Evolutionary conservation across 2,888 invertebrate genomes (phyloP), one percentile per base, ranked within the genome.

Genomic region (Strigamia maritima): DNA sequence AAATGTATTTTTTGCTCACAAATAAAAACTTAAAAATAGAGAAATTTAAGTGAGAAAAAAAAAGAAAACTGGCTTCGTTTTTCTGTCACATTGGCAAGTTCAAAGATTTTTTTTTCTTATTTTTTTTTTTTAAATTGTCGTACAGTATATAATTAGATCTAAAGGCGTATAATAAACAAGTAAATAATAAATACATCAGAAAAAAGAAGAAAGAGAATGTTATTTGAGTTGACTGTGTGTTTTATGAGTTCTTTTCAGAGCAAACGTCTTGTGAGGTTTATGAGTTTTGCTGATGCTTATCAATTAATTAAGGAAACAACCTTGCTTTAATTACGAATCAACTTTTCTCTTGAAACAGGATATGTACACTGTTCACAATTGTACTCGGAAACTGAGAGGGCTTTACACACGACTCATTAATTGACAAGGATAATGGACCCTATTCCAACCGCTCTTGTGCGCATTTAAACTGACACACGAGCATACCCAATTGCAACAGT

Each of bases 231-330:
- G 44, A 24, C 60, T 22, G 19, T 65, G 49, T 49, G 24, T 65
- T 65, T 65, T 65, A 65, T 65, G 60, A 24, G 60, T 65, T n/a
- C 60, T 65, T 38, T 65, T 65, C 60, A 6, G 60, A 65, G 60
- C 22, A 22, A 65, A 65, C 60, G 60, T 65, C 60, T 65, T 65
- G 60, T 22, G 60, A 65, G 60, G 60, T 65, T 65, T 65, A 65
- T 65, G 60, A 12, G 19, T 65, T 65, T 65, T 65, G 60, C 60
- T 65, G 60, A 65, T 65, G 60, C 22, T 65, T 65, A 65, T 65
- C 60, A 65, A 65, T 65, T 65, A 65, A 65, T 65, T 65, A 65
- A 65, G 60, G 60, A 65, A 65, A 65, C 60, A 65, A 65, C 60
- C 60, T 65, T 65, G 60, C 60, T 19, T 65, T 65, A 65, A 65